These are phyloP conservation scores for Dasysyrphus tricinctus DNA, from an alignment of 2,888 invertebrate species.

Conservation along the genomic window DNA sequence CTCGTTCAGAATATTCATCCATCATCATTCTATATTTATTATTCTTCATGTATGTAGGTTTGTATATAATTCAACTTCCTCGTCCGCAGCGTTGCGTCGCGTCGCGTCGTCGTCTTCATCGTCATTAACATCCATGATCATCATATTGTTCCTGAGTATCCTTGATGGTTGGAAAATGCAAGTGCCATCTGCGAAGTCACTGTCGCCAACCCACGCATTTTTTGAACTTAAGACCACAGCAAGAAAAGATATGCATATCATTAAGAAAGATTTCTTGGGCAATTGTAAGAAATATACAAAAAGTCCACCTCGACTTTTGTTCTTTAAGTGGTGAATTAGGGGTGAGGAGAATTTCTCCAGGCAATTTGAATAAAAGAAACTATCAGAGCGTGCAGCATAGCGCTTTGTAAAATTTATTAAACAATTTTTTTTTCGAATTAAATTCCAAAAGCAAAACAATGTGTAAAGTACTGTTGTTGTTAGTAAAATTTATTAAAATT, in stretches of 20 bases:
- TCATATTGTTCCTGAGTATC: conserved; percentile 40
- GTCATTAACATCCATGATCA: conserved; percentile 68
- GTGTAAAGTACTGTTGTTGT: too few species aligned
- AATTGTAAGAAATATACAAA: conserved; percentile 32
- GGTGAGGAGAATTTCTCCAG: background rate
- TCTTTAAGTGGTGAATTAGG: too few species aligned
- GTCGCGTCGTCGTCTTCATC: background rate
- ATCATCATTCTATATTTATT: conserved; percentile 43
- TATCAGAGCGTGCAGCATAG: too few species aligned
- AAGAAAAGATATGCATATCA: conserved; percentile 9
- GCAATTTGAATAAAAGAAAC: too few species aligned
- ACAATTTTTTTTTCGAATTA: too few species aligned
- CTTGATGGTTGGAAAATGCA: conserved; percentile 8
- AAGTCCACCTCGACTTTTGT: background rate
- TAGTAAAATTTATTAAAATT: too few species aligned
- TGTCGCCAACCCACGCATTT: conserved; percentile 51
- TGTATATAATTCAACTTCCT: conserved; percentile 27
- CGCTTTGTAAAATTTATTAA: too few species aligned
- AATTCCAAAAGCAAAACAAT: too few species aligned
- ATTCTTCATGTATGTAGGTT: background rate
- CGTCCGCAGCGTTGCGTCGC: background rate
- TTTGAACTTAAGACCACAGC: conserved; percentile 6
- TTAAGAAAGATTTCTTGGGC: background rate
- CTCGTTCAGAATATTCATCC: conserved; percentile 62
- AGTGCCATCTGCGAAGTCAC: conserved; percentile 32